Evolutionary conservation across 2,888 invertebrate species (phyloP), one percentile per base, ranked within the genome.

Genomic region (Drosophila anomelani): DNA sequence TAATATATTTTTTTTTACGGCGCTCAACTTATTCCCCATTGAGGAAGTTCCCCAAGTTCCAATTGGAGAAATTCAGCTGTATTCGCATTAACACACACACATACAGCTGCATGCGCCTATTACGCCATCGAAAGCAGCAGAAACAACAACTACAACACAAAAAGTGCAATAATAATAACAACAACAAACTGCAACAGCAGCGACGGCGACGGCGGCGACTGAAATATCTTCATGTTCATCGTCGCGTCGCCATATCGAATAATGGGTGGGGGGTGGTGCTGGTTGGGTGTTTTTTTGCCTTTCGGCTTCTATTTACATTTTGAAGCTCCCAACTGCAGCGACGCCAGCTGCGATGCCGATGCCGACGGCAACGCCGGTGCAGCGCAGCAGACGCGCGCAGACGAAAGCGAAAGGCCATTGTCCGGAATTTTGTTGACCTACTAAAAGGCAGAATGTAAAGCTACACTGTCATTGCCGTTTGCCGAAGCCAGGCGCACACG

Each of bases 401-500:
- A 89, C 90, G 90, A 92, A 91, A 92, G 91, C 89, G 91, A 92
- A 92, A 92, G 92, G 92, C 92, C 92, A 92, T 92, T 92, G 92
- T 92, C 92, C 92, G 92, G 92, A 92, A 92, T 92, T 92, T 91
- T 91, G 91, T 92, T 92, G 92, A 92, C 92, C 92, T 92, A 92
- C 92, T 92, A 92, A 66, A 91, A 91, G 87, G 76, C 86, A 83
- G 88, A 88, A 88, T 85, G 81, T 85, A 85, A 85, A 82, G 85
- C 83, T 53, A 53, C 51, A 53, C 91, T 91, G 91, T 91, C 91
- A 91, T 91, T 91, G 91, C 91, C 91, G 91, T 89, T 88, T 90
- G 81, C 51, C 51, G 51, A 36, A 53, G 81, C 78, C 84, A 63
- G 72, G 43, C 70, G 67, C 57, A 59, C 36, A 44, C 23, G 15